Conservation (phyloP, 2,113 vertebrate genomes). For the Syrrhaptes paradoxus region DNA sequence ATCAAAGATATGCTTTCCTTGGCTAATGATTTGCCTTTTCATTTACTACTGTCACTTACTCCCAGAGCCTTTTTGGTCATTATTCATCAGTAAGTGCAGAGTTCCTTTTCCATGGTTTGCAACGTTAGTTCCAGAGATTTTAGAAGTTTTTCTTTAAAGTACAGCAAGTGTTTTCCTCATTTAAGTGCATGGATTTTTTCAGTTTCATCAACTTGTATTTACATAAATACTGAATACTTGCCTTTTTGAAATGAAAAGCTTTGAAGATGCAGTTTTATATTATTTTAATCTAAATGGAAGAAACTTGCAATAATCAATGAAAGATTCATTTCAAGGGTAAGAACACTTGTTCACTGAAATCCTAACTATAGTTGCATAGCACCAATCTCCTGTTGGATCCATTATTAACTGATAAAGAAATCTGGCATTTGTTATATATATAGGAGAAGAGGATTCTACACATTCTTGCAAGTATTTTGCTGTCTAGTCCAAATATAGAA, state of each 20-base stretch:
- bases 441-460: not conserved
- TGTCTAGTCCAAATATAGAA: not conserved
- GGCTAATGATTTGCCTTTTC: not conserved
- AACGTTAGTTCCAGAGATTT: not conserved
- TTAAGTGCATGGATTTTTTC: not conserved
- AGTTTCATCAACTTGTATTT: not conserved
- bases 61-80: not conserved
- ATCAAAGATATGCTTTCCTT: not conserved
- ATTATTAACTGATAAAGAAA: not conserved
- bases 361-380: not conserved
- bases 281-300: not conserved
- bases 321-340: not conserved
- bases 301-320: not conserved
- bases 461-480: not conserved
- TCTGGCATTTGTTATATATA: not conserved
- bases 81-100: not conserved
- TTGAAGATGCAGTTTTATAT: not conserved
- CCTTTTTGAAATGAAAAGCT: not conserved
- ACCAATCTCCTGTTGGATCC: not conserved
- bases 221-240: not conserved
- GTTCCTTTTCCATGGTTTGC: not conserved
- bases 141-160: not conserved
- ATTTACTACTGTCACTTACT: not conserved
- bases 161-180: not conserved
- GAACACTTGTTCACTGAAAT: not conserved